Evolutionary conservation across 2,888 invertebrate species (phyloP).

Genomic region (Eudemis profundana): DNA sequence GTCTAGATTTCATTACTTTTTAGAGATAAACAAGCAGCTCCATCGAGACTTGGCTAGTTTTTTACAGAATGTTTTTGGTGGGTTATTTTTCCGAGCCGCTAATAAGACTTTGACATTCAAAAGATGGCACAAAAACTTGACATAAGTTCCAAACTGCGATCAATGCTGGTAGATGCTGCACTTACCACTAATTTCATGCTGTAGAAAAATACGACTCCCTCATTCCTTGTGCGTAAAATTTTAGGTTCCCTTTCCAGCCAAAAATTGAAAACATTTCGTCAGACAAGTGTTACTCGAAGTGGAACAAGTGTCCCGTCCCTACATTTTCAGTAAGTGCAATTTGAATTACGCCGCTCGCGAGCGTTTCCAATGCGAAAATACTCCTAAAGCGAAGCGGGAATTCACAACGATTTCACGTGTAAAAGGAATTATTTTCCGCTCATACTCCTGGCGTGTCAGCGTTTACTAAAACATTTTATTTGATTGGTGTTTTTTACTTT

Average conservation of each 20-base stretch:
- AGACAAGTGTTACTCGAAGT: constrained; percentile 1
- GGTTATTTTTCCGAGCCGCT: too few species aligned
- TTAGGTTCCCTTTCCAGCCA: background rate
- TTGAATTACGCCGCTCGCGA: constrained; percentile 12
- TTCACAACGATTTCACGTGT: constrained; percentile 8
- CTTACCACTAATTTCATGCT: too few species aligned
- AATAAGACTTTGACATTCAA: too few species aligned
- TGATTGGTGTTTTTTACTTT: background rate
- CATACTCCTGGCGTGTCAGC: background rate
- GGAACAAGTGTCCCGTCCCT: background rate
- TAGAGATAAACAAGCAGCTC: too few species aligned
- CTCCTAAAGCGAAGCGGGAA: background rate
- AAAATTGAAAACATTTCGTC: background rate
- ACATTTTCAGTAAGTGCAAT: constrained; percentile 18
- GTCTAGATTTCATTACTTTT: too few species aligned
- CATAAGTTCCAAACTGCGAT: too few species aligned
- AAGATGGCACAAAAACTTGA: too few species aligned
- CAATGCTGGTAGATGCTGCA: too few species aligned
- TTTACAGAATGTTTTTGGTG: too few species aligned
- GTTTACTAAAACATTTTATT: background rate
- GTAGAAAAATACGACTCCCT: too few species aligned
- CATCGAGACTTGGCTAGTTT: too few species aligned
- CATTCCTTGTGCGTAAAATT: too few species aligned
- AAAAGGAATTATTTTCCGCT: constrained; percentile 3
- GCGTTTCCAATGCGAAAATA: background rate